These are phyloP conservation scores for Rhea americana DNA, from an alignment of 2,113 vertebrate species.

Conservation along the genomic window DNA sequence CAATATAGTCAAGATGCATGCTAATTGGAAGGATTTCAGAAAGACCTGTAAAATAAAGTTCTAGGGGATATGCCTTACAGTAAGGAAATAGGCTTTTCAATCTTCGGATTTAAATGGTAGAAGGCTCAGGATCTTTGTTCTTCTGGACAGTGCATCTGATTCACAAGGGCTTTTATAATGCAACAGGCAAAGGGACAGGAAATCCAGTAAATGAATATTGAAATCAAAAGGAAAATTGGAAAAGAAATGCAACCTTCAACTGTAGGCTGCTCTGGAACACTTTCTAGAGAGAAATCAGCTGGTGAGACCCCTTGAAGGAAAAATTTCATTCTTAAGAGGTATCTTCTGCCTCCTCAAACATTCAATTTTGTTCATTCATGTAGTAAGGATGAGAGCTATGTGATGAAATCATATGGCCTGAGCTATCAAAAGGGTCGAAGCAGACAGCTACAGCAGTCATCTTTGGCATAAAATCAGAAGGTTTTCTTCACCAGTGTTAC, in stretches of 20 bases:
- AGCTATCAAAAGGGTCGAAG: neutral
- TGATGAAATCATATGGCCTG: neutral
- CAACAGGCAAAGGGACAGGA: neutral
- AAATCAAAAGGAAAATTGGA: neutral
- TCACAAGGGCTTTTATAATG: neutral
- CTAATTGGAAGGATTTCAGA: neutral
- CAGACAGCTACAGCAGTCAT: neutral
- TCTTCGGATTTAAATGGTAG: neutral
- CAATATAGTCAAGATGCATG: rapidly evolving
- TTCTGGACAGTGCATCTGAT: neutral
- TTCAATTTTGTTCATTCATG: neutral
- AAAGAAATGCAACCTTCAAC: neutral
- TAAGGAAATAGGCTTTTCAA: neutral
- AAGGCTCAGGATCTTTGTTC: neutral
- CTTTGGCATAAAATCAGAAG: neutral
- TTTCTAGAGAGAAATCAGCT: neutral
- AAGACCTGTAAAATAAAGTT: neutral
- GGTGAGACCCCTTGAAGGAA: neutral
- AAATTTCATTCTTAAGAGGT: neutral
- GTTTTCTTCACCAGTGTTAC: neutral
- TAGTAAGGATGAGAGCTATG: neutral
- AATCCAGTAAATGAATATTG: neutral
- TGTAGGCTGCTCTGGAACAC: neutral
- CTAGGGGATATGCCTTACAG: neutral
- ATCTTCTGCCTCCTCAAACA: neutral